Evolutionary conservation across 2,888 invertebrate genomes (phyloP).

Genomic region (Rhagonycha lutea): DNA sequence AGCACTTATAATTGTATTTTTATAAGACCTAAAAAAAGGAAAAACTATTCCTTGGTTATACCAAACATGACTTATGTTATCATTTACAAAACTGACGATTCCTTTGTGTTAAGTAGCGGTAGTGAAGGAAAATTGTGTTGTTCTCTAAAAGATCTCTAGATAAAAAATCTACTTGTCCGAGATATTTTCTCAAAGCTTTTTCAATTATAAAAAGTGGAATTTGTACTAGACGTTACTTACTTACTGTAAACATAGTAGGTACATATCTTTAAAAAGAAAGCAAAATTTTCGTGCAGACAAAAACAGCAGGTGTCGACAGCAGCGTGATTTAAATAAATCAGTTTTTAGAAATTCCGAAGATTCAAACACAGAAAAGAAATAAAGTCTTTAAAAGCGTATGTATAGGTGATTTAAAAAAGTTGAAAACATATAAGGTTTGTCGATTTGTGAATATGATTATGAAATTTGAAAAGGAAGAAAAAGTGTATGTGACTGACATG

Average conservation of each 20-base stretch:
- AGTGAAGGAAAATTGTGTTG: too few relatives aligned
- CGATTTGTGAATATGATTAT: background rate
- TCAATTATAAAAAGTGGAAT: background rate
- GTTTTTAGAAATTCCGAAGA: background rate
- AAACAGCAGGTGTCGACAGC: background rate
- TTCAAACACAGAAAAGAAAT: background rate
- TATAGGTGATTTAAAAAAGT: background rate
- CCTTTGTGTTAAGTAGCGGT: too few relatives aligned
- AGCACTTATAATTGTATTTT: background rate
- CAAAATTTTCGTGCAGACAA: background rate
- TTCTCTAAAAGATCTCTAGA: too few relatives aligned
- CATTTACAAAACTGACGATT: too few relatives aligned
- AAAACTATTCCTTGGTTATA: too few relatives aligned
- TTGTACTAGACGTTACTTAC: background rate
- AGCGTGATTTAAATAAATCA: background rate
- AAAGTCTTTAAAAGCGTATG: background rate
- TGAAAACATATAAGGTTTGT: background rate
- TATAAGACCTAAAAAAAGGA: too few relatives aligned
- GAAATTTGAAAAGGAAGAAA: background rate
- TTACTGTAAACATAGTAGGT: too few relatives aligned
- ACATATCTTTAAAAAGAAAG: background rate
- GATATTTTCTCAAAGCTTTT: background rate
- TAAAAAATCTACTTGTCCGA: background rate
- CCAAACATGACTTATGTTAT: too few relatives aligned
- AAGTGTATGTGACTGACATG: background rate